Conservation (phyloP, 2,888 invertebrate species). For the Oligia strigilis region DNA sequence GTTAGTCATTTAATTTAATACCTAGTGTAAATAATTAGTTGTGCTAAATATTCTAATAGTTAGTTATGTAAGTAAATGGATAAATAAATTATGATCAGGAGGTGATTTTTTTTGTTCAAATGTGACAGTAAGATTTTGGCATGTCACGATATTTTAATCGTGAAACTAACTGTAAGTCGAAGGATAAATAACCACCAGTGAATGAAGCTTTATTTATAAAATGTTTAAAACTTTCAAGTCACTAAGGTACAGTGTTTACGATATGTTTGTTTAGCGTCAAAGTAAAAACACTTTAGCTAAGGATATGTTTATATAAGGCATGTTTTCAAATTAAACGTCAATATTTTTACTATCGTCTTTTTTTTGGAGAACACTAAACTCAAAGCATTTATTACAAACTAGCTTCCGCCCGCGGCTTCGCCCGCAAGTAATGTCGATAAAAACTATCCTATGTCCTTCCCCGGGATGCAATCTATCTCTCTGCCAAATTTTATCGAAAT, state of each 20-base stretch:
- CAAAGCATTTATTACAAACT: neutral
- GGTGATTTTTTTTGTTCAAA: too few relatives aligned
- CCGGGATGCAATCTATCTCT: too few relatives aligned
- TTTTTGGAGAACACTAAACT: neutral
- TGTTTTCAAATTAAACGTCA: constrained; percentile 3
- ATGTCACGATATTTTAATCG: neutral
- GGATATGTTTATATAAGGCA: constrained; percentile 35
- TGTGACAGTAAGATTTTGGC: neutral
- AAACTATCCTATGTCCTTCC: too few relatives aligned
- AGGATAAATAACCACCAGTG: constrained; percentile 8
- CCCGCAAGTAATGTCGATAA: too few relatives aligned
- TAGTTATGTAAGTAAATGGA: neutral
- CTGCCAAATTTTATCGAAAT: too few relatives aligned
- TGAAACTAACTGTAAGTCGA: neutral
- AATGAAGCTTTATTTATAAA: neutral
- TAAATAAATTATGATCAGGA: neutral
- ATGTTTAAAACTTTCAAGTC: neutral
- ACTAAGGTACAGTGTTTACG: constrained; percentile 31
- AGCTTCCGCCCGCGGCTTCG: too few relatives aligned
- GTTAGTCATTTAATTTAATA: neutral
- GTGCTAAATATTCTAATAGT: neutral
- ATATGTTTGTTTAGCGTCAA: constrained; percentile 32
- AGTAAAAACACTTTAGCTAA: constrained; percentile 38
- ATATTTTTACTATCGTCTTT: neutral
- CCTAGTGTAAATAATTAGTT: neutral